Evolutionary conservation across 2,888 invertebrate species (phyloP), one percentile per base, ranked within the genome.

Genomic region (Pocota personata): DNA sequence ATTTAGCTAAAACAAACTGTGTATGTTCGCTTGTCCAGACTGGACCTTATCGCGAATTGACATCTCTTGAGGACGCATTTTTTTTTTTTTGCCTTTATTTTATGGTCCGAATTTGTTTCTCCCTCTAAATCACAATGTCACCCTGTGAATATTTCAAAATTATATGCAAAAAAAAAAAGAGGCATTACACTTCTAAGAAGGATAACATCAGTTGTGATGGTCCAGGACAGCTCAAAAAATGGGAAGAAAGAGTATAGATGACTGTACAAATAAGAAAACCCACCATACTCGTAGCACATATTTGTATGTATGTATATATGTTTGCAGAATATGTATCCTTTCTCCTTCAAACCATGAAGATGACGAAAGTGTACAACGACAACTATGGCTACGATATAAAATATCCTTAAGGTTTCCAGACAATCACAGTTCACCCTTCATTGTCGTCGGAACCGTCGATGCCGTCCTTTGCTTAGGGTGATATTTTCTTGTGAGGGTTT

Each of bases 351-450:
- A 12, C 16, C 35, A 14, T 37, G 14, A n/a, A 12, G 24, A n/a
- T 21, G 43, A 58, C 24, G n/a, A 67, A 8, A 35, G 37, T 10
- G 19, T 1, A 60, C 35, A 40, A 40, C 32, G 40, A 16, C 19
- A 30, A 52, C 32, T 37, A 43, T 48, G 46, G 48, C 48, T 52
- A 46, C 35, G 55, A 77, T 60, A 78, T 77, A 58, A 72, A 72
- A 71, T 77, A 77, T 78, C 62, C 62, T 50, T 43, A 77, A 58
- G 66, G 73, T 72, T 67, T 46, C 46, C 62, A 79, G 55, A 79
- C 83, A 83, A 83, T 83, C 78, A 79, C 50, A 35, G 64, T 69
- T 73, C 21, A 32, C 27, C 67, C 73, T 35, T 50, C 24, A 4
- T 43, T 12, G 14, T 48, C 76, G 16, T 67, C 43, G 50, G 24